A percentile compares a stretch with the other conserved stretches of the same genome.
These are phyloP conservation scores for Nesoenas mayeri DNA, from an alignment of 2,113 vertebrate species.

Conservation along the genomic window DNA sequence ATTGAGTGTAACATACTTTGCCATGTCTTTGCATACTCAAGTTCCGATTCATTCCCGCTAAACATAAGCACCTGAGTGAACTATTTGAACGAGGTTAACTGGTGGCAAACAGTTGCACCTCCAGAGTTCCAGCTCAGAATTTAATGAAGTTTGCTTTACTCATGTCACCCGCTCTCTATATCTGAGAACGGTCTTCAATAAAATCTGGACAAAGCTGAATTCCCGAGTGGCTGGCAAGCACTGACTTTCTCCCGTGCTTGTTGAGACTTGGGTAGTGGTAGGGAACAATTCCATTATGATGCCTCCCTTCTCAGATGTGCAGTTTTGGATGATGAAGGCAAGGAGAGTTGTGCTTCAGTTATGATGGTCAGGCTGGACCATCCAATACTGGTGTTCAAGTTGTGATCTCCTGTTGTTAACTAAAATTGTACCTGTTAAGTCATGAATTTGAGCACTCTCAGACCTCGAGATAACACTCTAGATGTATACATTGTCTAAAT, in stretches of 20 bases:
- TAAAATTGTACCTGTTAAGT: accelerated
- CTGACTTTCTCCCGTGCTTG: background rate
- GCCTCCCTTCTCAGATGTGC: background rate
- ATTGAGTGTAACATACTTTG: background rate
- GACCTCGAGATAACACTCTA: background rate
- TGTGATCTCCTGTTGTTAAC: background rate
- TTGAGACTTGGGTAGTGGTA: background rate
- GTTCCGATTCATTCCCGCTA: background rate
- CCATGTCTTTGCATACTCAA: background rate
- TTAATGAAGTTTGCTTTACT: background rate
- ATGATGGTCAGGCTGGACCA: background rate
- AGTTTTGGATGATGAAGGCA: background rate
- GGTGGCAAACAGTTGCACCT: background rate
- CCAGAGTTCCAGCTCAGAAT: background rate
- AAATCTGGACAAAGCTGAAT: background rate
- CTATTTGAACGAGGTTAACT: background rate
- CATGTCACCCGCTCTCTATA: background rate
- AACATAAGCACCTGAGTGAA: background rate
- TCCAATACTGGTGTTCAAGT: background rate
- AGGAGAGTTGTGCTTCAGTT: background rate
- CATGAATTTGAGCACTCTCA: background rate
- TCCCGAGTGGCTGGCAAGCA: background rate
- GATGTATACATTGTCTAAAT: background rate
- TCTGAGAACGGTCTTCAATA: background rate
- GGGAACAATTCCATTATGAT: background rate